Evolutionary conservation across 2,888 invertebrate genomes (phyloP).

Genomic region (Phortica magna): DNA sequence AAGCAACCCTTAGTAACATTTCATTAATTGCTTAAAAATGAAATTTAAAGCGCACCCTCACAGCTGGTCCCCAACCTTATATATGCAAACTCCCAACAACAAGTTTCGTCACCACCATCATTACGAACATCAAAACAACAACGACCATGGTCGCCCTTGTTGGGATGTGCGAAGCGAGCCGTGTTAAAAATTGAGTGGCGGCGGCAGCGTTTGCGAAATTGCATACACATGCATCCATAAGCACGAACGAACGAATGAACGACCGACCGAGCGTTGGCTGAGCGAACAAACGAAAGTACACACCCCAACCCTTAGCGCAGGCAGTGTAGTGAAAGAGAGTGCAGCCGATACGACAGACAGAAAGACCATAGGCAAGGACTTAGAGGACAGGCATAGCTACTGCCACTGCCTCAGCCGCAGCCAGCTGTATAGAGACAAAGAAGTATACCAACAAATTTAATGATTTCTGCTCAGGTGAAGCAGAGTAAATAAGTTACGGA

Average conservation of each 20-base stretch:
- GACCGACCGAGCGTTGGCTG: conserved; percentile 8
- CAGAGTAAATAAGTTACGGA: conserved; percentile 39
- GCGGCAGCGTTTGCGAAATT: conserved; percentile 21
- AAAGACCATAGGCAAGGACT: conserved; percentile 23
- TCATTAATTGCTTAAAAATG: conserved; percentile 64
- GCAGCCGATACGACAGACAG: neutral
- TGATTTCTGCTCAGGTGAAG: conserved; percentile 59
- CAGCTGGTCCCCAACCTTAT: conserved; percentile 8
- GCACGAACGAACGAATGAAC: conserved; percentile 13
- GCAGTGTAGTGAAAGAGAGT: conserved; percentile 39
- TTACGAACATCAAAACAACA: neutral
- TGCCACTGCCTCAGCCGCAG: neutral
- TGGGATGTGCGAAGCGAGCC: neutral
- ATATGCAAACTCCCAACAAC: neutral
- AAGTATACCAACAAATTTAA: conserved; percentile 73
- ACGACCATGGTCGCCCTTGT: neutral
- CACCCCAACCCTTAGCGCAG: conserved; percentile 53
- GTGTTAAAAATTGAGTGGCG: conserved; percentile 48
- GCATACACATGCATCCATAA: conserved; percentile 44
- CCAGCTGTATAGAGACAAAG: conserved; percentile 53
- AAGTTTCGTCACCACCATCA: neutral
- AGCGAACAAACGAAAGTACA: conserved; percentile 51
- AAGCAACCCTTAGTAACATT: conserved; percentile 53
- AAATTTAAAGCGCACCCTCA: conserved; percentile 53
- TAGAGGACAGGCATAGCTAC: conserved; percentile 32